These are phyloP conservation scores for Nemotelus nigrinus DNA, from an alignment of 2,888 invertebrate genomes.

Conservation along the genomic window DNA sequence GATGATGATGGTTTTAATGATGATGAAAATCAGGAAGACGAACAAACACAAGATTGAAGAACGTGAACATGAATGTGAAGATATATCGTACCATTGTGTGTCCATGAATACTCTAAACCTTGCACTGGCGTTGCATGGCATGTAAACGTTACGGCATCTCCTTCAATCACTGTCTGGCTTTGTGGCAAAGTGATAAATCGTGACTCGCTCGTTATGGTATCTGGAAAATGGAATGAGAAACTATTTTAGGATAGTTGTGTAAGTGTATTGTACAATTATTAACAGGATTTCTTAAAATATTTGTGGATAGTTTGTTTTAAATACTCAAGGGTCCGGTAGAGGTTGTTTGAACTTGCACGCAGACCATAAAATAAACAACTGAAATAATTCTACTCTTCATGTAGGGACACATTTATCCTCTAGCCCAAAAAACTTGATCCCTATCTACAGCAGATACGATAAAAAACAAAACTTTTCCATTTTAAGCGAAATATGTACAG, in stretches of 20 bases:
- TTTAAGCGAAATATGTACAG: too few species aligned
- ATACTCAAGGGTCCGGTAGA: too few species aligned
- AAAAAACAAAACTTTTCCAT: too few species aligned
- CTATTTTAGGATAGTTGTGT: neutral
- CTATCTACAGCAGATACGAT: too few species aligned
- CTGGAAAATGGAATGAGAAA: conserved; percentile 41
- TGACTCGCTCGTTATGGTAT: conserved; percentile 53
- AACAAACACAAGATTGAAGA: neutral
- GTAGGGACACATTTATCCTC: too few species aligned
- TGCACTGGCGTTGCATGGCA: conserved; percentile 59
- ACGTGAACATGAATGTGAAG: neutral
- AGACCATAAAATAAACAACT: too few species aligned
- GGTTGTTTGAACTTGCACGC: too few species aligned
- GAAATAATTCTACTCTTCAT: too few species aligned
- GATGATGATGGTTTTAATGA: too few species aligned
- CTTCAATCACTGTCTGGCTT: conserved; percentile 62
- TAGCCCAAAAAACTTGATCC: too few species aligned
- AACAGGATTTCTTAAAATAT: too few species aligned
- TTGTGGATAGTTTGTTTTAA: too few species aligned
- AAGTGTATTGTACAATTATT: neutral
- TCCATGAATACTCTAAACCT: conserved; percentile 61
- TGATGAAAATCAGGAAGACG: neutral
- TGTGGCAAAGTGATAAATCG: conserved; percentile 61
- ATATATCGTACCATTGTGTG: conserved; percentile 60
- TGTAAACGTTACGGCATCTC: conserved; percentile 60